Evolutionary conservation across 2,888 invertebrate genomes (phyloP), one percentile per base, ranked within the genome.

Genomic region (Embidobia sp.): DNA sequence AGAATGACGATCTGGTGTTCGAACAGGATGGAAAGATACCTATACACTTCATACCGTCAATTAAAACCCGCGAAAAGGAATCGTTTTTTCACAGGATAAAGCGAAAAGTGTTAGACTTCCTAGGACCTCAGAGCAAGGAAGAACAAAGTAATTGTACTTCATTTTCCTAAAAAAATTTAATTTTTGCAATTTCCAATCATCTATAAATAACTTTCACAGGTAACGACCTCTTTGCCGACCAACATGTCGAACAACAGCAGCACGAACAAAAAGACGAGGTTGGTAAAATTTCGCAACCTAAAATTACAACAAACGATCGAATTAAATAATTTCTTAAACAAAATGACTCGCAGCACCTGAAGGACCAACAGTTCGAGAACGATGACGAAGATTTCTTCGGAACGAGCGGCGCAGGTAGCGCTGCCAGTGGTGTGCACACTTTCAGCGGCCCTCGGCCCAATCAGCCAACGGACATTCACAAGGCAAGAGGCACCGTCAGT

Each of bases 71-170:
- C 5, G 77, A 80, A 2, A 80, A 81, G 0, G 75, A 80, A 7
- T 84, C 86, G 0, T 3, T 86, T 0, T 81, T 91, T 35, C 89
- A 89, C 61, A 90, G 91, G 78, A 85, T 91, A 82, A 91, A 80
- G 31, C 72, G 82, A 64, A 80, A 83, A 0, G 0, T 86, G 1
- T 82, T 77, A 0, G 77, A 81, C 3, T 31, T 35, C 53, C 78
- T 77, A 11, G 70, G 69, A 46, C 4, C 70, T 10, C 0, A 66
- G 0, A 46, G 35, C 4, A 33, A 40, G 31, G 64, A 16, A 22
- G 59, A 64, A 22, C 64, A 64, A 33, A 64, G 64, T 51, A 51
- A 64, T 8, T 22, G 22, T 22, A 22, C 3, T 22, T 22, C 6
- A 22, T 22, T 22, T 22, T 22, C 22, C n/a, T 46, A 46, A 6